These are phyloP conservation scores for Sphenodon punctatus DNA, from an alignment of 2,797 vertebrate species.

Conservation along the genomic window DNA sequence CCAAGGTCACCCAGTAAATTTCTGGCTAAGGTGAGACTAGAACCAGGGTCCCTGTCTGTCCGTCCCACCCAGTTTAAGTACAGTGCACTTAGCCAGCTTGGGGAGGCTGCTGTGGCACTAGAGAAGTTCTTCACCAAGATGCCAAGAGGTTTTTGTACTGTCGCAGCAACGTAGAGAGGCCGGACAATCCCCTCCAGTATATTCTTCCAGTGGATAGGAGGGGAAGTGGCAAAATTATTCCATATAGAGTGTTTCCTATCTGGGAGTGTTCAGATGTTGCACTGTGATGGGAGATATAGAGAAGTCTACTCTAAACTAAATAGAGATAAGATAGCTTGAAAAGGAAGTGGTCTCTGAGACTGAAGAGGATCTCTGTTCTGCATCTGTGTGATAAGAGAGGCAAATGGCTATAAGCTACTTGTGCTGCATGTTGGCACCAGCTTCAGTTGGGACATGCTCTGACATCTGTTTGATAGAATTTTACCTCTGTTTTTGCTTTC, in stretches of 20 bases:
- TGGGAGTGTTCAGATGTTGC: neutral
- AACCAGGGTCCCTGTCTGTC: too few relatives aligned
- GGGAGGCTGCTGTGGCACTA: too few relatives aligned
- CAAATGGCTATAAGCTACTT: neutral
- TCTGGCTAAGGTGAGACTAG: too few relatives aligned
- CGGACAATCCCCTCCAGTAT: neutral
- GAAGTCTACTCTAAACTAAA: neutral
- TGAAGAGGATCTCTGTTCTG: fast-evolving
- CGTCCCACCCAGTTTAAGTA: too few relatives aligned
- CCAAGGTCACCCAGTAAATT: too few relatives aligned
- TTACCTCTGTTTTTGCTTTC: neutral
- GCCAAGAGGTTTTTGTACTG: too few relatives aligned
- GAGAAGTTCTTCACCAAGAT: too few relatives aligned
- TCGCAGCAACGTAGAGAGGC: too few relatives aligned
- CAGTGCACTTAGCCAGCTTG: too few relatives aligned
- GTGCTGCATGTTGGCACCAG: fast-evolving
- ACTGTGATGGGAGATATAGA: too few relatives aligned
- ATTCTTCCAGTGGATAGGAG: neutral
- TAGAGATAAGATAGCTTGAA: neutral
- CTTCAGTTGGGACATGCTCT: fast-evolving
- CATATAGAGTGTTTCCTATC: neutral
- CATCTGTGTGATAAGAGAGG: neutral
- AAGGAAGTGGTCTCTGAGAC: neutral
- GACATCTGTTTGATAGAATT: neutral
- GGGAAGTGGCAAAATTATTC: fast-evolving